Conservation (phyloP, 1,140 invertebrate genomes). For the Paralvinella palmiformis region DNA sequence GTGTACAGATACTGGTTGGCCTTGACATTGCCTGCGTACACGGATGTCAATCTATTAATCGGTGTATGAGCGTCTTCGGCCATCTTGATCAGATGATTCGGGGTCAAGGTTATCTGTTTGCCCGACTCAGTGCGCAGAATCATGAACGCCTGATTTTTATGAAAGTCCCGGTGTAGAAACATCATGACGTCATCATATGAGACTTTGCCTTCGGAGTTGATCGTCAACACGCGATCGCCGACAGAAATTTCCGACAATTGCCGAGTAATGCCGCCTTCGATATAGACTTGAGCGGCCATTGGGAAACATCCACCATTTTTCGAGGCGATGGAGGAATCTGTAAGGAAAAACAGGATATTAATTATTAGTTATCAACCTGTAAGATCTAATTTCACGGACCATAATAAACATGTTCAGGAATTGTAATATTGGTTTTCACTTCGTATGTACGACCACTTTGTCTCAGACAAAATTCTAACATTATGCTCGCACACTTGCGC, state of each 20-base stretch:
- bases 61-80: background rate
- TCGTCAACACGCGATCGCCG: constrained; percentile 76
- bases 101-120: constrained; percentile 67
- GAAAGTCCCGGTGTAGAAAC: constrained; percentile 75
- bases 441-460: no score
- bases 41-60: constrained; percentile 10
- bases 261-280: constrained; percentile 50
- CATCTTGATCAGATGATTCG: constrained; percentile 64
- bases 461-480: no score
- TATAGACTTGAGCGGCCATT: constrained; percentile 58
- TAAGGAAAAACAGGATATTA: constrained; percentile 52
- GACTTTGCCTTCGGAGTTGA: constrained; percentile 61
- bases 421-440: no score
- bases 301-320: constrained; percentile 77
- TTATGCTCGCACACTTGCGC: no score
- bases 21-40: constrained; percentile 46
- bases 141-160: constrained; percentile 64
- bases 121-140: constrained; percentile 65
- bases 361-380: no score
- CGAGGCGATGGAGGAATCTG: constrained; percentile 85
- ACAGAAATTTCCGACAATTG: constrained; percentile 61
- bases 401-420: no score
- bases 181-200: constrained; percentile 80
- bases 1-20: constrained; percentile 42
- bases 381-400: no score